Base-by-base conservation (phyloP, 2,113 vertebrate species). In the Gavialis gangeticus region DNA sequence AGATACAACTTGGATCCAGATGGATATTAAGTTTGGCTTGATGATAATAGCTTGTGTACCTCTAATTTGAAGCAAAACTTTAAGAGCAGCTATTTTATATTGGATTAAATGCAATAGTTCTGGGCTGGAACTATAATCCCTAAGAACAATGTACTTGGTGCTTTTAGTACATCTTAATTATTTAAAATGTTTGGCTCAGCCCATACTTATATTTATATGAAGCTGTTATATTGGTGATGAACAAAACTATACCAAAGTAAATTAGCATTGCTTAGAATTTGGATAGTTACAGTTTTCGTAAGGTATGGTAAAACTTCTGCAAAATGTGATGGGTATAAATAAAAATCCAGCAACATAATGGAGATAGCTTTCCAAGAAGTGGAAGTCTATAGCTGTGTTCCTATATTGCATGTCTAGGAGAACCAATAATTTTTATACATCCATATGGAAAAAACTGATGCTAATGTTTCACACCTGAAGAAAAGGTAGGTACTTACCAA, bases 1-100 rank as follows among this genome's bases (percentile, higher is more conserved):
- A 75, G 81, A 12, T 54, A 37, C 15, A 84, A 78, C 5, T 37
- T 92, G 8, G 91, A 15, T 6, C 12, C 81, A 30, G 7, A 19
- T 19, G 82, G 66, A 34, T 62, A 28, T 0, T 0, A 10, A 0
- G 0, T 75, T 91, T 75, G 22, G 60, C 4, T 4, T 75, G 46
- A 86, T 77, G 89, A 1, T 86, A 79, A 19, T 75, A 84, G 28
- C 3, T 2, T 59, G 7, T 30, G 46, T 46, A 9, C 46, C 46
- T 46, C 46, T 34, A 71, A 37, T 34, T 71, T 22, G 67, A 71
- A 37, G 18, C 30, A 22, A 37, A 71, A 34, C 19, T 22, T 69
- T n/a, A 67, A 69, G 67, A 69, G 14, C 18, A 69, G 12, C 30
- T 34, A 46, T 46, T 46, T 46, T 46, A 9, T 46, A 46, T 46